Conservation (phyloP, 2,888 invertebrate species). For the Himalopsyche anomala region DNA sequence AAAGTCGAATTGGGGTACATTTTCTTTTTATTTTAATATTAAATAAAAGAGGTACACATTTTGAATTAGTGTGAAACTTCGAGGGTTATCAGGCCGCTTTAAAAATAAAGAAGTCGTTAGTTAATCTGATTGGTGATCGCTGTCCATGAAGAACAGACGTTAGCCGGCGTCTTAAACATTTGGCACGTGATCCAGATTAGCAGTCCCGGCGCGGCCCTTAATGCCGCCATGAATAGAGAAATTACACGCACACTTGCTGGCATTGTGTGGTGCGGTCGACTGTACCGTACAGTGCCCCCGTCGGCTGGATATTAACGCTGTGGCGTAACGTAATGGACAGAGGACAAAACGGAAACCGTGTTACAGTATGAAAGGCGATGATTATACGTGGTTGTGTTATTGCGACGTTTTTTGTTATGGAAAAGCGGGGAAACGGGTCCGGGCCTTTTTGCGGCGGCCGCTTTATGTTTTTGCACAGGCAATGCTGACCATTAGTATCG, state of each 20-base stretch:
- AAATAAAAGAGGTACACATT: background rate
- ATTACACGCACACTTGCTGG: conserved; percentile 52
- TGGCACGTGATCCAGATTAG: conserved; percentile 59
- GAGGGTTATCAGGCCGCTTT: background rate
- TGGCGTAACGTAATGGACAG: conserved; percentile 26
- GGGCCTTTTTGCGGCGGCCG: background rate
- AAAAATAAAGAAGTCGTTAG: conserved; percentile 18
- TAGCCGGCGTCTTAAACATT: conserved; percentile 49
- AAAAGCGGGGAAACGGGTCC: background rate
- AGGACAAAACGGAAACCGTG: conserved; percentile 1
- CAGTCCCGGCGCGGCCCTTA: conserved; percentile 49
- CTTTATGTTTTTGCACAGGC: conserved; percentile 16
- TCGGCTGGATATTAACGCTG: background rate
- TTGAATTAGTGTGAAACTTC: background rate
- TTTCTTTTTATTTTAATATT: too few species aligned
- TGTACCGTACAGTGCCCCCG: background rate
- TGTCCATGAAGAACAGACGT: conserved; percentile 23
- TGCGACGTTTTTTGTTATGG: conserved; percentile 21
- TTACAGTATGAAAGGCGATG: conserved; percentile 16
- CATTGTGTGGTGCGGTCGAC: conserved; percentile 1
- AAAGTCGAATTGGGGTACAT: too few species aligned
- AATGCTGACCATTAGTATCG: conserved; percentile 8
- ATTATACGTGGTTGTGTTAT: conserved; percentile 6
- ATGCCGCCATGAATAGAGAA: conserved; percentile 57
- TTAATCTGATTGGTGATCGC: conserved; percentile 31